Conservation (phyloP, 2,888 invertebrate genomes). For the Deilephila porcellus region DNA sequence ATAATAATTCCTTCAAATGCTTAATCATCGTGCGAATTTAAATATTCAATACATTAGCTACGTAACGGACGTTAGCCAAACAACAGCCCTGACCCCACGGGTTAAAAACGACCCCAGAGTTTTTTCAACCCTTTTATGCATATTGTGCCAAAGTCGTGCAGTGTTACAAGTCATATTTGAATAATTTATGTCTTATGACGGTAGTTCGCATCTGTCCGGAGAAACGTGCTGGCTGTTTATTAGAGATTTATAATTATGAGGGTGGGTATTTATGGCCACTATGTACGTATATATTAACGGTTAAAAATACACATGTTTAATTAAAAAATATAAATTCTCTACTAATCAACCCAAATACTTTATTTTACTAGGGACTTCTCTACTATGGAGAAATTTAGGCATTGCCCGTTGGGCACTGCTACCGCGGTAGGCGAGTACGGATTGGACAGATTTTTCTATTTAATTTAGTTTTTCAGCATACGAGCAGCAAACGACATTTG, state of each 20-base stretch:
- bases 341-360: too few species aligned
- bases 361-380: too few species aligned
- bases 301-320: neutral
- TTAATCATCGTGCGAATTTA: slow-evolving; percentile 73
- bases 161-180: slow-evolving; percentile 83
- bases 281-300: neutral
- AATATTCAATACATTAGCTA: slow-evolving; percentile 69
- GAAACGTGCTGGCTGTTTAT: slow-evolving; percentile 48
- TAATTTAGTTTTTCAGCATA: too few species aligned
- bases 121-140: slow-evolving; percentile 83
- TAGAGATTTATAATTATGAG: slow-evolving; percentile 38
- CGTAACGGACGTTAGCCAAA: slow-evolving; percentile 69
- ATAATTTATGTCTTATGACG: slow-evolving; percentile 77
- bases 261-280: slow-evolving; percentile 14
- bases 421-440: too few species aligned
- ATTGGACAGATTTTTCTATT: too few species aligned
- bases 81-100: slow-evolving; percentile 63
- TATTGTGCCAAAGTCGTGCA: slow-evolving; percentile 76
- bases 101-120: slow-evolving; percentile 76
- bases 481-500: too few species aligned
- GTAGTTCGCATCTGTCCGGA: slow-evolving; percentile 72
- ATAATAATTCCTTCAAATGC: slow-evolving; percentile 29
- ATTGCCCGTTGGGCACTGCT: too few species aligned
- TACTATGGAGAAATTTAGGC: too few species aligned
- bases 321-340: neutral